phyloP scores from a whole-genome alignment of 2,888 invertebrate species.

The Aromia moschata region DNA sequence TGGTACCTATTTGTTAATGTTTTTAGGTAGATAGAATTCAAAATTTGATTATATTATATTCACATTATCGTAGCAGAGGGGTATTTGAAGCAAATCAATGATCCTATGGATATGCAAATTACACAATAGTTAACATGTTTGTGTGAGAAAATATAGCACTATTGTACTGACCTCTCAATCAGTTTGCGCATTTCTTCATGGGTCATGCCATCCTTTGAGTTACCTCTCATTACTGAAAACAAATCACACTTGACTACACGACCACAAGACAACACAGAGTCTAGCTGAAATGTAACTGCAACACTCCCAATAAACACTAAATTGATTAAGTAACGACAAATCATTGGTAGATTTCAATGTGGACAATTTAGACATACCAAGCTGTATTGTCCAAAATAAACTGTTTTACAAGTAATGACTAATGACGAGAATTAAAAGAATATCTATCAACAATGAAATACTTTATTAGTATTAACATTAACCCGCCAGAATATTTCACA shows the following conservation, averaged over 20 bases:
- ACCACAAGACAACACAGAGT: slow-evolving; percentile 62
- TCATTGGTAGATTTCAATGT: background rate
- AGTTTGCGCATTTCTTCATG: slow-evolving; percentile 97
- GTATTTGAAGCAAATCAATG: background rate
- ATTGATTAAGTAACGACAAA: background rate
- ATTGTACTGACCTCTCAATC: slow-evolving; percentile 90
- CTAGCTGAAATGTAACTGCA: slow-evolving; percentile 57
- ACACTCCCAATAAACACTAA: slow-evolving; percentile 47
- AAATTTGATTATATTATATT: no score
- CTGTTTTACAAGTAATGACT: background rate
- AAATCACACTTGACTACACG: slow-evolving; percentile 66
- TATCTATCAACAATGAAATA: no score
- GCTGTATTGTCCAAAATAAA: background rate
- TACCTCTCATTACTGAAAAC: slow-evolving; percentile 73
- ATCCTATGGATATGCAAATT: slow-evolving; percentile 4
- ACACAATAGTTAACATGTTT: background rate
- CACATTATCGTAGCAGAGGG: no score
- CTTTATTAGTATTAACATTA: no score
- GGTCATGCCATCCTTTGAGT: slow-evolving; percentile 90
- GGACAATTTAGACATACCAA: background rate
- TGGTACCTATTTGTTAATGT: no score
- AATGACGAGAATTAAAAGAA: background rate
- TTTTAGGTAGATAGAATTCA: no score
- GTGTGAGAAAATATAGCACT: slow-evolving; percentile 6
- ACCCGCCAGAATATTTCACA: no score